These are phyloP conservation scores for Rhodophaea formosa DNA, from an alignment of 2,888 invertebrate species.

Conservation along the genomic window DNA sequence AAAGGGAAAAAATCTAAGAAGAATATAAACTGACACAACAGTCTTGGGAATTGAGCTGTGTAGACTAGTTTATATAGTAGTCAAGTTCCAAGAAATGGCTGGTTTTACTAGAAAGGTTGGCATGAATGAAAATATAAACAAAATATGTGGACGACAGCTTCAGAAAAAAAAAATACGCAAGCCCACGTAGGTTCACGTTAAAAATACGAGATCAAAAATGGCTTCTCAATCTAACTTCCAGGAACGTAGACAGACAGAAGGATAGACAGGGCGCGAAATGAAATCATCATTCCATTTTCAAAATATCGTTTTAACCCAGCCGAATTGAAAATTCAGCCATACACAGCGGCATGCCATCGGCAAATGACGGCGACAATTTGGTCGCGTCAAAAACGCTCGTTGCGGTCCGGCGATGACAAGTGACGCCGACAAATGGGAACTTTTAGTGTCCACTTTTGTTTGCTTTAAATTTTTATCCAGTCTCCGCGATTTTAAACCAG, in stretches of 20 bases:
- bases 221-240: neutral
- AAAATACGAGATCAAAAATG: neutral
- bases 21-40: no score
- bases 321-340: slow-evolving; percentile 35
- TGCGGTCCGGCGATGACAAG: slow-evolving; percentile 39
- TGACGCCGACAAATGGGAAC: slow-evolving; percentile 36
- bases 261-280: slow-evolving; percentile 6
- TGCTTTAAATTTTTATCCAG: slow-evolving; percentile 23
- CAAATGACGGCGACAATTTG: slow-evolving; percentile 60
- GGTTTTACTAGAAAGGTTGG: no score
- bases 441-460: slow-evolving; percentile 38
- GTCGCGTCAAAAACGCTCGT: slow-evolving; percentile 47
- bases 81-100: no score
- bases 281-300: slow-evolving; percentile 7
- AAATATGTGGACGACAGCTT: neutral
- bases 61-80: no score
- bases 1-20: no score
- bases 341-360: slow-evolving; percentile 27
- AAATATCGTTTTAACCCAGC: slow-evolving; percentile 41
- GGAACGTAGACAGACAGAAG: neutral
- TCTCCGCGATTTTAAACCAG: slow-evolving; percentile 3
- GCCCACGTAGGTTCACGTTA: neutral
- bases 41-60: no score
- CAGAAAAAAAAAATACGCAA: neutral
- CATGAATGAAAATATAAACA: no score